Conservation (phyloP, 2,113 vertebrate genomes). For the Pipa parva region DNA sequence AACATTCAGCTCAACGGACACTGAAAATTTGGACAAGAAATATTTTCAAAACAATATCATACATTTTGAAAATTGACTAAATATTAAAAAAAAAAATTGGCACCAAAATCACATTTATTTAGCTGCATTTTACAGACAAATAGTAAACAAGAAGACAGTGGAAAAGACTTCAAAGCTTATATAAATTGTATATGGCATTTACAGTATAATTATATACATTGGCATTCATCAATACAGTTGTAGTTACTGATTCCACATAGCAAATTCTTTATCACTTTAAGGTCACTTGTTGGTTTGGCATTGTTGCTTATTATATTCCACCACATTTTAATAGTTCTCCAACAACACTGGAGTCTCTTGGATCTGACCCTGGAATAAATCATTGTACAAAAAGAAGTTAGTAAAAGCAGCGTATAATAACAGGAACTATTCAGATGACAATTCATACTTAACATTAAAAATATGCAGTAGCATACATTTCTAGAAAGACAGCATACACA, state of each 20-base stretch:
- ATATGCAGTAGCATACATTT: too few species aligned
- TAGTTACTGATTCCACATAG: constrained; percentile 11
- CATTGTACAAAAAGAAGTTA: not conserved
- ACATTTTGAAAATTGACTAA: too few species aligned
- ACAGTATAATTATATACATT: constrained; percentile 21
- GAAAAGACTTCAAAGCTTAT: not conserved
- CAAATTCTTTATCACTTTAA: constrained; percentile 3
- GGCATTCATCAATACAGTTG: constrained; percentile 6
- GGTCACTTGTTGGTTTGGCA: constrained; percentile 5
- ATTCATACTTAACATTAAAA: too few species aligned
- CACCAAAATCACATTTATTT: constrained; percentile 23
- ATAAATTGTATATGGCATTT: constrained; percentile 16
- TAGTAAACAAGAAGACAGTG: constrained; percentile 3
- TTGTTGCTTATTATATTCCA: not conserved
- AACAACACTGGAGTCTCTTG: constrained; percentile 10
- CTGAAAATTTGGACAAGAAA: too few species aligned
- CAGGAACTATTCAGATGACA: too few species aligned
- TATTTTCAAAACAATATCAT: too few species aligned
- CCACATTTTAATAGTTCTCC: constrained; percentile 13
- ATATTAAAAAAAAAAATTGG: not conserved
- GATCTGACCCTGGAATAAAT: constrained; percentile 26
- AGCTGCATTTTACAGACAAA: constrained; percentile 14
- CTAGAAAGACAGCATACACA: too few species aligned
- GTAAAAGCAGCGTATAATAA: too few species aligned
- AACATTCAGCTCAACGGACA: too few species aligned